These are phyloP conservation scores for Lagopus leucura DNA, from an alignment of 2,113 vertebrate genomes.

Conservation along the genomic window DNA sequence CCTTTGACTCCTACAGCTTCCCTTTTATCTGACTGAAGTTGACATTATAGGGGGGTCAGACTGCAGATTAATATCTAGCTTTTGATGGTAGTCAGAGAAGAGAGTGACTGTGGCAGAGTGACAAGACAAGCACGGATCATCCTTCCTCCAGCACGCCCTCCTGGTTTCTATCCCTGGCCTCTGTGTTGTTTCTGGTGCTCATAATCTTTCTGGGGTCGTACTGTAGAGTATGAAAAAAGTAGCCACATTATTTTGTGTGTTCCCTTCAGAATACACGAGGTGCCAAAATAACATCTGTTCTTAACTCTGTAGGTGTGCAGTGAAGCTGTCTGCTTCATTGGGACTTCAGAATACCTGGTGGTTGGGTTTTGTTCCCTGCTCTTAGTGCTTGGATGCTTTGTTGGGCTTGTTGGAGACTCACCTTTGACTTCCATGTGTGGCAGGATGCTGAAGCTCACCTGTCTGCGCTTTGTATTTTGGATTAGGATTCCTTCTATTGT, in stretches of 20 bases:
- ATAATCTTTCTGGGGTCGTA: not conserved
- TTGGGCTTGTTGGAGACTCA: not conserved
- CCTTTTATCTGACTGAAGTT: not conserved
- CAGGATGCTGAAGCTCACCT: not conserved
- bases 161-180: not conserved
- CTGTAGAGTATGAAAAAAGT: not conserved
- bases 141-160: not conserved
- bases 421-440: fast-evolving
- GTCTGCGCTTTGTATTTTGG: fast-evolving
- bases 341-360: fast-evolving
- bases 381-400: not conserved
- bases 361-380: not conserved
- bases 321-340: not conserved
- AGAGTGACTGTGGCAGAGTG: not conserved
- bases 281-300: fast-evolving
- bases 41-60: not conserved
- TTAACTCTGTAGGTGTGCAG: not conserved
- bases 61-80: not conserved
- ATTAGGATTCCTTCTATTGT: not conserved
- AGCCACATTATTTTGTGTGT: fast-evolving
- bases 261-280: not conserved
- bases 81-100: not conserved
- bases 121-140: not conserved
- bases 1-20: not conserved
- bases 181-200: not conserved